These are phyloP conservation scores for Vespertilio murinus DNA, from an alignment of 2,797 vertebrate species.

Conservation along the genomic window DNA sequence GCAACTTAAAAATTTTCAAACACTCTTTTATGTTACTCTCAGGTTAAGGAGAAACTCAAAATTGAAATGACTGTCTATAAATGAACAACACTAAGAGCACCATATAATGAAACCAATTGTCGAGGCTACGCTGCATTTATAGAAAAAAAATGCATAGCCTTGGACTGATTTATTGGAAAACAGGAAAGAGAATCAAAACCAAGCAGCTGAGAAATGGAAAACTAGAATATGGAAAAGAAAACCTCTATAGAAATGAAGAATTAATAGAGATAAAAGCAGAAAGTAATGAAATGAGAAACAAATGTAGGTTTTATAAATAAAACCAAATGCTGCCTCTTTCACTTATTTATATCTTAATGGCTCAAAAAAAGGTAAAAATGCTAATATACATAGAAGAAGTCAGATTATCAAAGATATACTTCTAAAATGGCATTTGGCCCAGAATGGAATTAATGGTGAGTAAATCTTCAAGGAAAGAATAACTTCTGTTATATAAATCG, in stretches of 20 bases:
- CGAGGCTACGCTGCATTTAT: slow-evolving; percentile 21
- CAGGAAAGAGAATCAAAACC: slow-evolving; percentile 8
- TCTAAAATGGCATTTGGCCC: slow-evolving; percentile 40
- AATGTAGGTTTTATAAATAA: slow-evolving; percentile 59
- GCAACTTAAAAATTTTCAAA: slow-evolving; percentile 27
- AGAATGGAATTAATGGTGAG: slow-evolving; percentile 26
- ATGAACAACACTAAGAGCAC: neutral
- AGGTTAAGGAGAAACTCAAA: slow-evolving; percentile 45
- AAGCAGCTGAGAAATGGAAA: slow-evolving; percentile 52
- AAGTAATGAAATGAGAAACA: slow-evolving; percentile 65
- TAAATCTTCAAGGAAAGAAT: slow-evolving; percentile 50
- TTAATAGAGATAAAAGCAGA: slow-evolving; percentile 72
- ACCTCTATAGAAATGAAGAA: slow-evolving; percentile 29
- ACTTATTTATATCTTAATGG: slow-evolving; percentile 42
- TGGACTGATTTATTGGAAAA: slow-evolving; percentile 42
- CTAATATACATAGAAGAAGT: slow-evolving; percentile 30
- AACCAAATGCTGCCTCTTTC: slow-evolving; percentile 52
- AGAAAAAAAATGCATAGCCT: slow-evolving; percentile 55
- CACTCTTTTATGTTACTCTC: neutral
- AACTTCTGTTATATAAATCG: slow-evolving; percentile 31
- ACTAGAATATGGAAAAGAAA: neutral
- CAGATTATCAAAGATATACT: slow-evolving; percentile 34
- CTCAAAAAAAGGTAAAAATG: slow-evolving; percentile 48
- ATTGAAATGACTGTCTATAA: slow-evolving; percentile 37
- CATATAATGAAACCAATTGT: slow-evolving; percentile 4